Evolutionary conservation across 1,140 invertebrate species (phyloP).

Genomic region (Drosophila ogumai): DNA sequence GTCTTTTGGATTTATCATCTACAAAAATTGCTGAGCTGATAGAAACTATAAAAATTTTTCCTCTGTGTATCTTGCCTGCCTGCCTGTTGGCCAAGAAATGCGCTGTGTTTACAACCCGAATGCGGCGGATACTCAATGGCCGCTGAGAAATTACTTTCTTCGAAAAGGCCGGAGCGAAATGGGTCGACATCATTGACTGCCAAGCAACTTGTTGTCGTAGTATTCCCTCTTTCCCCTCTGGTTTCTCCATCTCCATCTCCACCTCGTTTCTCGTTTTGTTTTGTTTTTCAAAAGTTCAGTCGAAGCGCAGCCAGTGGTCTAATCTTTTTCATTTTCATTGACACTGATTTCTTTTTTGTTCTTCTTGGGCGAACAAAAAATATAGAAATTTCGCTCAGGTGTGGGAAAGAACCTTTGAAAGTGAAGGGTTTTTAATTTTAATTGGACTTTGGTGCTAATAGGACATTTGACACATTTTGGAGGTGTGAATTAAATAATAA

Average conservation of each 20-base stretch:
- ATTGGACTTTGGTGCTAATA: slow-evolving; percentile 17
- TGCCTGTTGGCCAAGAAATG: slow-evolving; percentile 40
- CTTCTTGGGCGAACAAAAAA: slow-evolving; percentile 43
- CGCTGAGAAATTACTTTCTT: slow-evolving; percentile 77
- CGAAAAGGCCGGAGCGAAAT: slow-evolving; percentile 57
- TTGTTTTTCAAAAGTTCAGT: slow-evolving; percentile 62
- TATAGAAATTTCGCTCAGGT: slow-evolving; percentile 27
- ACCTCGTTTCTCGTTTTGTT: slow-evolving; percentile 48
- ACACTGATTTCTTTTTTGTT: slow-evolving; percentile 75
- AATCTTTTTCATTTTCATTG: slow-evolving; percentile 78
- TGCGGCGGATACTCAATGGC: slow-evolving; percentile 43
- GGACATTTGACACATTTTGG: slow-evolving; percentile 6
- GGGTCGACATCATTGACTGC: slow-evolving; percentile 70
- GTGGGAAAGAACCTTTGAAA: slow-evolving; percentile 40
- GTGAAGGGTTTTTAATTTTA: slow-evolving; percentile 2
- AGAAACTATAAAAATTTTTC: neutral
- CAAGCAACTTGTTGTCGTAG: slow-evolving; percentile 48
- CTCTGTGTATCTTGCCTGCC: slow-evolving; percentile 23
- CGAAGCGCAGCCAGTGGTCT: slow-evolving; percentile 39
- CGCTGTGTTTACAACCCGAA: slow-evolving; percentile 38
- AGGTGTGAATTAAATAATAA: slow-evolving; percentile 9
- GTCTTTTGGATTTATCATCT: slow-evolving; percentile 1
- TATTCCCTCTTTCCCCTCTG: slow-evolving; percentile 11
- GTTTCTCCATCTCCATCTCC: neutral
- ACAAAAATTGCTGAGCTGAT: neutral